These are phyloP conservation scores for Naso thynnoides DNA, from an alignment of 2,797 vertebrate genomes.

Conservation along the genomic window DNA sequence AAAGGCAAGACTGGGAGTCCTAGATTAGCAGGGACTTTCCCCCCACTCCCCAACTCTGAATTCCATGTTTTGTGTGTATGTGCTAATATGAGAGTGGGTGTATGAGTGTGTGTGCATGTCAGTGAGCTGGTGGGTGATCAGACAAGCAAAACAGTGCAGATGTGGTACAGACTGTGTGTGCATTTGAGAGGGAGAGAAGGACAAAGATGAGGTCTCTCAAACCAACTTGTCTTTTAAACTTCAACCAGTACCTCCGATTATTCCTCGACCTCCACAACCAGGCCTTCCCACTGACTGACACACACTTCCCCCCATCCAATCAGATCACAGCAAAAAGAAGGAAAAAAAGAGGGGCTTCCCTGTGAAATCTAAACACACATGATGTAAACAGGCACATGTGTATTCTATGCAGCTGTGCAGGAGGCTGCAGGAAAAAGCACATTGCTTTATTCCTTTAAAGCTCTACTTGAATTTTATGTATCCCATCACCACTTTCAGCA, in stretches of 20 bases:
- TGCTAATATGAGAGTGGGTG: conserved; percentile 12
- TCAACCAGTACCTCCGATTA: conserved; percentile 28
- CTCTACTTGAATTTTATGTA: neutral
- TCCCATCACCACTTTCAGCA: conserved; percentile 5
- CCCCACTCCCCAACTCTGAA: conserved; percentile 50
- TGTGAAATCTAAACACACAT: conserved; percentile 44
- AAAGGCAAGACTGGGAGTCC: conserved; percentile 65
- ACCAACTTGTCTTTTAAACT: neutral
- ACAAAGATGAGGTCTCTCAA: conserved; percentile 18
- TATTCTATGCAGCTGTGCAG: conserved; percentile 45
- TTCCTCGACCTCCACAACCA: conserved; percentile 29
- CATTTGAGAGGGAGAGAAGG: neutral
- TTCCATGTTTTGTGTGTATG: conserved; percentile 49
- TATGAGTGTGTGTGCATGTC: conserved; percentile 16
- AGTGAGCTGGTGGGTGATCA: conserved; percentile 27
- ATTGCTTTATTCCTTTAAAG: neutral
- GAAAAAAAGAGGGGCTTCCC: conserved; percentile 34
- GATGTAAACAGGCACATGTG: conserved; percentile 64
- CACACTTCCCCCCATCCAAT: conserved; percentile 43
- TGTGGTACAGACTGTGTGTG: neutral
- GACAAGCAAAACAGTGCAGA: conserved; percentile 26
- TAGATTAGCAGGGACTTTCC: conserved; percentile 80
- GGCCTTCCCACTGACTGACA: conserved; percentile 30
- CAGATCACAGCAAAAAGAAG: conserved; percentile 22
- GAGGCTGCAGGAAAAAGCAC: neutral